Percentiles rank a stretch among this genome's conserved stretches.
Evolutionary conservation across 2,888 invertebrate genomes (phyloP).

Genomic region (Alviniconcha strummeri): DNA sequence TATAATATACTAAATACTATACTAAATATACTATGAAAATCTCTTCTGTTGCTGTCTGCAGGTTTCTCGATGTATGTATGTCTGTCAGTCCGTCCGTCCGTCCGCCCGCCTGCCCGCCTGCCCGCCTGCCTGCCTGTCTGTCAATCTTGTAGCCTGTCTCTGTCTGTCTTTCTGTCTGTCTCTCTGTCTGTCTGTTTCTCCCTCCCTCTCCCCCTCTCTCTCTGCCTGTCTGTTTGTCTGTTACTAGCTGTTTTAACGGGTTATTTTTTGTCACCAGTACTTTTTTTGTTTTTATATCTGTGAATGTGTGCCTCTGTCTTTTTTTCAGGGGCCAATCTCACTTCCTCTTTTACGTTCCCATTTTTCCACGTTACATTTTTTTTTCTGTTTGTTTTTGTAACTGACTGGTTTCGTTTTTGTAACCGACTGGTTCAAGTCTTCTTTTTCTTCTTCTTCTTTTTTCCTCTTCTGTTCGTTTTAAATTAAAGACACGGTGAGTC

Average conservation of each 20-base stretch:
- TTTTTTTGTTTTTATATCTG: too few species aligned
- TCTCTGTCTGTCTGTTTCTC: not conserved
- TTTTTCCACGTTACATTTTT: too few species aligned
- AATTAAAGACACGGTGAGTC: too few species aligned
- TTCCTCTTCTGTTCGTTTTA: not conserved
- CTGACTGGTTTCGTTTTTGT: too few species aligned
- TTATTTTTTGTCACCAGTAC: too few species aligned
- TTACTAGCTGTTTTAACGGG: not conserved
- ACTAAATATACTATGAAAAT: too few species aligned
- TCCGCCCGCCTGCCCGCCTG: not conserved
- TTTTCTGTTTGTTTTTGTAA: too few species aligned
- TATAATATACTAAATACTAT: too few species aligned
- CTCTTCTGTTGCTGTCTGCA: too few species aligned
- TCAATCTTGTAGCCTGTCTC: not conserved
- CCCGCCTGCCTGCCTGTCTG: not conserved
- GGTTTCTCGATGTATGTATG: not conserved
- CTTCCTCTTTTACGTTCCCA: not conserved
- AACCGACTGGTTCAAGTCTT: not conserved
- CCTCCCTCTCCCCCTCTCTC: not conserved
- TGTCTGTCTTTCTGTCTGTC: not conserved
- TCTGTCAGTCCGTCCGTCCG: not conserved
- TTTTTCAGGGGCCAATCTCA: not conserved
- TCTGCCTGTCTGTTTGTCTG: not conserved
- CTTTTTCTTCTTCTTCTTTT: not conserved
- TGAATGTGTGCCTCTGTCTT: too few species aligned